phyloP scores from a whole-genome alignment of 2,797 vertebrate species.

The Rousettus madagascariensis region DNA sequence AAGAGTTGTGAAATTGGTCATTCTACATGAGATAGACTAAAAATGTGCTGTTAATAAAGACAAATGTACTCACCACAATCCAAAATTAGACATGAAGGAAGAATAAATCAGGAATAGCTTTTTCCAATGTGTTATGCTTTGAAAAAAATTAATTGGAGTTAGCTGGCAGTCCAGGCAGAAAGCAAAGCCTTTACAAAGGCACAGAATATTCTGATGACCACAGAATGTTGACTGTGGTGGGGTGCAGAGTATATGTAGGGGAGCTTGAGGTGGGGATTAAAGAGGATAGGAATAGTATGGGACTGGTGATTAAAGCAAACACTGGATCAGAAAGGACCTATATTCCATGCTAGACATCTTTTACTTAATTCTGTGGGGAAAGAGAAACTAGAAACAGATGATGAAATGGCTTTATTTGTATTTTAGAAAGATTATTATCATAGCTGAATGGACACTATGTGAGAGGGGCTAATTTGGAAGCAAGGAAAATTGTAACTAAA shows the following conservation, averaged over 20 bases:
- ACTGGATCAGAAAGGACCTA: background rate
- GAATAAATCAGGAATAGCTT: background rate
- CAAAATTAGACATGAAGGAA: background rate
- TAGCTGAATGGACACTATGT: background rate
- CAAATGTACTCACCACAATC: background rate
- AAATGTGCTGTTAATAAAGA: background rate
- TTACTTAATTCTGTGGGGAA: background rate
- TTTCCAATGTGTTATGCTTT: background rate
- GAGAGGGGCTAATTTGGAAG: background rate
- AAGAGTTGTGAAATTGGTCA: background rate
- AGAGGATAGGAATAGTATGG: no score
- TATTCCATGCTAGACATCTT: background rate
- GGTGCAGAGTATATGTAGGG: no score
- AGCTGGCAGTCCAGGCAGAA: background rate
- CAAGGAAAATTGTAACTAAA: background rate
- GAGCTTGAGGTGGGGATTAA: background rate
- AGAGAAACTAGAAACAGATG: background rate
- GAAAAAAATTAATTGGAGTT: background rate
- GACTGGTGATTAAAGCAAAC: background rate
- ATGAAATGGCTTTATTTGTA: background rate
- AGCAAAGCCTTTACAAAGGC: background rate
- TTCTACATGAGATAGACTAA: background rate
- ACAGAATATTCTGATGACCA: background rate
- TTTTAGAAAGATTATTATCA: background rate
- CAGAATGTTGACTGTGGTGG: fast-evolving